Percentiles rank a stretch among this genome's conserved stretches.
These are phyloP conservation scores for Glaucomys volans DNA, from an alignment of 2,113 vertebrate species.

Conservation along the genomic window DNA sequence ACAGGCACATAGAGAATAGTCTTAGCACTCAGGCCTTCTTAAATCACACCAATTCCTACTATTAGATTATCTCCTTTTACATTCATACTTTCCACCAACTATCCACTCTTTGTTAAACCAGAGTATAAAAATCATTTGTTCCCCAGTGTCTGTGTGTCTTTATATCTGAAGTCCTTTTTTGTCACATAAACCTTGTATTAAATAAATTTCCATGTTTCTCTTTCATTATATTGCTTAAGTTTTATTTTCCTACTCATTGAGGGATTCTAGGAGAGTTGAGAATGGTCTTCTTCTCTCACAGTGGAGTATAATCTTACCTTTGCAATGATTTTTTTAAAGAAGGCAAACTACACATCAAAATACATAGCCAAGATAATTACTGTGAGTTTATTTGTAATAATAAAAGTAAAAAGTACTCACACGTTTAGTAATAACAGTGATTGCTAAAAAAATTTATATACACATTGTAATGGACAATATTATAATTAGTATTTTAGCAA, in stretches of 20 bases:
- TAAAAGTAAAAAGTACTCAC: neutral
- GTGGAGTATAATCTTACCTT: neutral
- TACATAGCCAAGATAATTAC: neutral
- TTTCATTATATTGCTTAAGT: neutral
- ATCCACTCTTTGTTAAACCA: neutral
- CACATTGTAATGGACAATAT: neutral
- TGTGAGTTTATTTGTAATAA: neutral
- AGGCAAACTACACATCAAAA: neutral
- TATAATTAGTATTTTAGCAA: neutral
- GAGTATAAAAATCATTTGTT: too few relatives aligned
- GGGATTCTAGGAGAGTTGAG: neutral
- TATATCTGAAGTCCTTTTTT: neutral
- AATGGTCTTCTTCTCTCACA: neutral
- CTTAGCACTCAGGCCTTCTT: neutral
- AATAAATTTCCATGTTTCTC: too few relatives aligned
- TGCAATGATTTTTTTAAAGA: conserved; percentile 13
- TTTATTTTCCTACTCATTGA: neutral
- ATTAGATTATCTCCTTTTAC: neutral
- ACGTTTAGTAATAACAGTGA: neutral
- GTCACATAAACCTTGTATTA: neutral
- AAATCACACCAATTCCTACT: neutral
- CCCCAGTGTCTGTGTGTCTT: neutral
- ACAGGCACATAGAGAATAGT: neutral
- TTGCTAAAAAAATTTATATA: neutral
- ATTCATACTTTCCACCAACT: neutral